Evolutionary conservation across 2,113 vertebrate species (phyloP).

Genomic region (Lynx canadensis): DNA sequence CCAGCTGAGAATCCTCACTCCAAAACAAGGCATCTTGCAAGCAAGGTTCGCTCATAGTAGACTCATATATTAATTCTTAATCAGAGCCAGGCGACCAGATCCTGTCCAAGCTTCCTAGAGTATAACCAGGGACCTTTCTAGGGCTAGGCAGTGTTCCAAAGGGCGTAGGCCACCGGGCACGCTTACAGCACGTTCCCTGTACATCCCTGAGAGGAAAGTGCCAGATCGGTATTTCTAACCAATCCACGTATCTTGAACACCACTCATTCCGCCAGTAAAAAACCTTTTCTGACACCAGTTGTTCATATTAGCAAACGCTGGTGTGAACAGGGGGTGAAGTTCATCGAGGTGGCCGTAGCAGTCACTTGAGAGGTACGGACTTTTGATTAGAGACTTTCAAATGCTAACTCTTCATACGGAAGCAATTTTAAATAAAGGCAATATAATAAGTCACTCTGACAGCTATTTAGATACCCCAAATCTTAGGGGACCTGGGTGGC

Average conservation of each 20-base stretch:
- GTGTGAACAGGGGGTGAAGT: neutral
- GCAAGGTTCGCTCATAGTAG: neutral
- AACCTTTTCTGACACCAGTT: neutral
- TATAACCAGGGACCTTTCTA: neutral
- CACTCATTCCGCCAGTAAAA: neutral
- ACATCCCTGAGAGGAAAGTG: neutral
- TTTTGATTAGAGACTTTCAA: slow-evolving; percentile 46
- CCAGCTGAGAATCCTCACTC: neutral
- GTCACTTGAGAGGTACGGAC: neutral
- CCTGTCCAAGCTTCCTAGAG: neutral
- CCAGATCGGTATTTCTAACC: neutral
- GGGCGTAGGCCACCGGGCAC: accelerated
- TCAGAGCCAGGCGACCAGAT: neutral
- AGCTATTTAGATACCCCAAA: neutral
- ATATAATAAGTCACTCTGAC: neutral
- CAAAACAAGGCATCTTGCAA: neutral
- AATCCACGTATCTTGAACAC: neutral
- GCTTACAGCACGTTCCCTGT: neutral
- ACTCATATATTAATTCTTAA: neutral
- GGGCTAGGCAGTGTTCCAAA: neutral
- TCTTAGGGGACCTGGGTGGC: neutral
- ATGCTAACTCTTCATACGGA: neutral
- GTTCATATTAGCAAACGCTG: neutral
- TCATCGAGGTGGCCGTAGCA: neutral
- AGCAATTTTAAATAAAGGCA: neutral